These are phyloP conservation scores for Artemia sinica DNA, from an alignment of 2,888 invertebrate species.

Conservation along the genomic window DNA sequence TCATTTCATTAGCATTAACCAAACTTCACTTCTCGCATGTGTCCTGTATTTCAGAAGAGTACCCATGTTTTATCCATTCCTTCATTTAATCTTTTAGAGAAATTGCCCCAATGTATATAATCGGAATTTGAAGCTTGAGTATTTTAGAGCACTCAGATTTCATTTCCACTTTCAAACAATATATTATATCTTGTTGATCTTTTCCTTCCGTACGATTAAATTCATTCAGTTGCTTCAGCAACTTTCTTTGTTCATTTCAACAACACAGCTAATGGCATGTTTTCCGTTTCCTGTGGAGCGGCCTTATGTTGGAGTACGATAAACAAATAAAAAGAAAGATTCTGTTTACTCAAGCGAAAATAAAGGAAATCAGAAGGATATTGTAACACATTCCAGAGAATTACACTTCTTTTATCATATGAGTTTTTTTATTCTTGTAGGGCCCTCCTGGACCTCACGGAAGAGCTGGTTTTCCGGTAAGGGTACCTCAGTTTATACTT, in stretches of 20 bases:
- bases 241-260: not conserved
- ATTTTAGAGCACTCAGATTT: too few species aligned
- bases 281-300: slow-evolving; percentile 11
- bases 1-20: too few species aligned
- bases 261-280: not conserved
- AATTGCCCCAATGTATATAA: too few species aligned
- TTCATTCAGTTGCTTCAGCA: too few species aligned
- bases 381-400: slow-evolving; percentile 9
- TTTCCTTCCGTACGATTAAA: too few species aligned
- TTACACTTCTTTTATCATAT: slow-evolving; percentile 6
- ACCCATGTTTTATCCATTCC: too few species aligned
- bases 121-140: too few species aligned
- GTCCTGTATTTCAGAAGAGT: too few species aligned
- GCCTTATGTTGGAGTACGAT: slow-evolving; percentile 1
- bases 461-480: slow-evolving; percentile 79
- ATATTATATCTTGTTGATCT: too few species aligned
- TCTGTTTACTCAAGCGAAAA: slow-evolving; percentile 9
- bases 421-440: slow-evolving; percentile 36
- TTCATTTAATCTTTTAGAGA: too few species aligned
- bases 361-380: not conserved
- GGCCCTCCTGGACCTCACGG: slow-evolving; percentile 62
- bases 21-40: too few species aligned
- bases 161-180: too few species aligned
- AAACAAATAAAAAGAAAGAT: slow-evolving; percentile 11
- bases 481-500: slow-evolving; percentile 20